Evolutionary conservation across 2,113 vertebrate genomes (phyloP), one percentile per base, ranked within the genome.

Genomic region (Etheostoma cragini): DNA sequence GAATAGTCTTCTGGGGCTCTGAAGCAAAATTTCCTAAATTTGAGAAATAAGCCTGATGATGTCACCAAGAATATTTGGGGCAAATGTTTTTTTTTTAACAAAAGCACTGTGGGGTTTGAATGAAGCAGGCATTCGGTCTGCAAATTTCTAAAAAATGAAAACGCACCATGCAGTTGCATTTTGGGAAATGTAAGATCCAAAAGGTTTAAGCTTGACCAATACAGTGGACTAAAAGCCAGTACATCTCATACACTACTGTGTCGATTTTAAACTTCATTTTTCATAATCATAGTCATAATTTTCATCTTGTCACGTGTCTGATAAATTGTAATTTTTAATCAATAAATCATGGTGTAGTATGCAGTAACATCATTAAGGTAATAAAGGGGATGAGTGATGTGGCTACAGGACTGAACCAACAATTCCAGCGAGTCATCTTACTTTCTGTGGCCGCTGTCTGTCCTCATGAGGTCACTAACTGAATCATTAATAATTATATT

Each of bases 351-450:
- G 16, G 21, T 4, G 3, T 53, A 42, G 30, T 38, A 15, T 65
- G 33, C 53, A 26, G 35, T 26, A 22, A n/a, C 45, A 56, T 64
- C 7, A 22, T 42, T 10, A 52, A 5, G 42, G 35, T 76, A 22
- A 35, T 80, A 61, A 76, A 62, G 22, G 17, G 26, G 33, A 54
- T 56, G 24, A 54, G 11, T 66, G 45, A 76, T 49, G 16, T 58
- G 66, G 68, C 53, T 26, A 17, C 46, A 24, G 54, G 47, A 70
- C 56, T 57, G 33, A 61, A 38, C 13, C 65, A 63, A 60, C 72
- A 76, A 73, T 56, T 79, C 49, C 57, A 70, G 8, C 61, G 14
- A 52, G 80, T 65, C 22, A 50, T 79, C 26, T 72, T 21, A 56
- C 10, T 42, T 38, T 49, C 47, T 61, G 2, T 24, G 50, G 42